Base-by-base conservation (phyloP, 2,797 vertebrate species). In the Anabas testudineus region DNA sequence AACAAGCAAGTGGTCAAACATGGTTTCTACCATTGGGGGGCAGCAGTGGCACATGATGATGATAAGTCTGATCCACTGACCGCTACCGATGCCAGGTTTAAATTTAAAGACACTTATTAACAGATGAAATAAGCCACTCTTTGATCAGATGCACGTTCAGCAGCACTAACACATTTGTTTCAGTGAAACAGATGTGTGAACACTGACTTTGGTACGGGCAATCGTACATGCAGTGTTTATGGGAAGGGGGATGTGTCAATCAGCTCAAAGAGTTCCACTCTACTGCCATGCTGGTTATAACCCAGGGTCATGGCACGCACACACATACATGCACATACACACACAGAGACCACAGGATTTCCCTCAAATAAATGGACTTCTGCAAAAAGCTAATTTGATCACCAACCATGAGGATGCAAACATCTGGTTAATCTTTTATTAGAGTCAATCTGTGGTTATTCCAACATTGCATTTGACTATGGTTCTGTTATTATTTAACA, bases 1-100 rank as follows among this genome's bases (percentile, higher is more conserved):
- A 10, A 14, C 3, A 13, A 54, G 34, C 12, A 32, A 37, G 21
- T 41, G 81, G 64, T 82, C 76, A 70, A 66, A 59, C 28, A 26
- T 16, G 2, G 6, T 30, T 76, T 80, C n/a, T 28, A 59, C 88
- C 91, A 88, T 80, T 46, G 60, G 91, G 83, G 83, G 92, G 91
- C 91, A 90, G 89, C 61, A 91, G 85, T 39, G 60, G 51, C 53
- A 64, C 85, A 57, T 3, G 14, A 57, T 19, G 55, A 63, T 5
- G 45, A 58, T 42, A 41, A 14, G 58, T 55, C 26, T 52, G 52
- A 26, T 78, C 39, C 43, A 30, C 61, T 84, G 82, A 82, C 79
- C 81, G 52, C 14, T 16, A 3, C 58, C 7, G n/a, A 43, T 28
- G 64, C 9, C 42, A 22, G 5, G 47, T 74, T 61, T 9, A 51